phyloP scores from a whole-genome alignment of 2,797 vertebrate genomes.

The Oreortyx pictus region DNA sequence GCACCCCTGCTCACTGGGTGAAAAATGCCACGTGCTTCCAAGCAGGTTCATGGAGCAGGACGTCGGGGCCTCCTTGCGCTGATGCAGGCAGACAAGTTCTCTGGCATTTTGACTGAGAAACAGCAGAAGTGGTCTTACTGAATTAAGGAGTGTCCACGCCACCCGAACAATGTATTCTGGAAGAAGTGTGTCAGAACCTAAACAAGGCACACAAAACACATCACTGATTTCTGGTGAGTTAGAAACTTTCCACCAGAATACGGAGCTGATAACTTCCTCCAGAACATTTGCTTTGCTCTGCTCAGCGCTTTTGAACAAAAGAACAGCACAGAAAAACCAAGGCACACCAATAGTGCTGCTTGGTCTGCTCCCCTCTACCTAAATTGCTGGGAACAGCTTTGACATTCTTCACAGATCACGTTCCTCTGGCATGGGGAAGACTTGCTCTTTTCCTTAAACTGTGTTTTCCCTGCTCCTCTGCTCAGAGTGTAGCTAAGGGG shows the following conservation, averaged over 20 bases:
- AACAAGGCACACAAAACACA: not conserved
- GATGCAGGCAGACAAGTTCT: not conserved
- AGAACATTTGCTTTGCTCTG: not conserved
- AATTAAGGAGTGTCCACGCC: not conserved
- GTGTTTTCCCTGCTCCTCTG: not conserved
- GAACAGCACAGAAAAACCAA: not conserved
- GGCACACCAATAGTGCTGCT: not conserved
- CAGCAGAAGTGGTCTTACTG: accelerated
- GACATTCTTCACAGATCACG: not conserved
- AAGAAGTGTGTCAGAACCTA: not conserved
- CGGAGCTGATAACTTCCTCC: not conserved
- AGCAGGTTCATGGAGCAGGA: not conserved
- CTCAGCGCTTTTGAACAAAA: not conserved
- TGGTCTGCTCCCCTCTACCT: not conserved
- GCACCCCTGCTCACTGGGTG: not conserved
- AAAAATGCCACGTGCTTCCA: not conserved
- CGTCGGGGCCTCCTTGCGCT: not conserved
- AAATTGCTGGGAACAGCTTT: not conserved
- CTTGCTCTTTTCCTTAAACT: not conserved
- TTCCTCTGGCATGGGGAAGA: not conserved
- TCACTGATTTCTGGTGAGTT: not conserved
- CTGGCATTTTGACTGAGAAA: not conserved
- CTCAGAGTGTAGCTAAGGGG: not conserved
- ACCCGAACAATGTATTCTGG: accelerated
- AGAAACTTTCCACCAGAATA: not conserved